These are phyloP conservation scores for Rapana venosa DNA, from an alignment of 2,888 invertebrate species.

Conservation along the genomic window DNA sequence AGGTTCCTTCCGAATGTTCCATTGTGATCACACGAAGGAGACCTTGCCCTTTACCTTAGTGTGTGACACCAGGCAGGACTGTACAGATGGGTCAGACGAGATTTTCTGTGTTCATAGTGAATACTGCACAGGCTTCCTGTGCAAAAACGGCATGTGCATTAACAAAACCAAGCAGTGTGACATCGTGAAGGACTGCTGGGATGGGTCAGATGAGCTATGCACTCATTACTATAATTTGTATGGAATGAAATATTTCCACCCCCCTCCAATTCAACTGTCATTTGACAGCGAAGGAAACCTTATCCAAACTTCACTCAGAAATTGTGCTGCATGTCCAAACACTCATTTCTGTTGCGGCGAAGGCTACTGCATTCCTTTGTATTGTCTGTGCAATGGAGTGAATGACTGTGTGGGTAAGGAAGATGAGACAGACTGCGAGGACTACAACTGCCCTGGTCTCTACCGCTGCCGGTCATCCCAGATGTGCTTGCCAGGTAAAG, in stretches of 20 bases:
- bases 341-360: constrained; percentile 44
- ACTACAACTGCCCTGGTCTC: constrained; percentile 41
- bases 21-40: not conserved
- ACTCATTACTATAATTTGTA: not conserved
- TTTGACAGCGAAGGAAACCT: constrained; percentile 27
- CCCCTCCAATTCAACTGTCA: constrained; percentile 28
- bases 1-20: not conserved
- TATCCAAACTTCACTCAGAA: not conserved
- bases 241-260: not conserved
- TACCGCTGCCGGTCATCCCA: constrained; percentile 45
- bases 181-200: constrained; percentile 35
- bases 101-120: constrained; percentile 57
- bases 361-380: constrained; percentile 45
- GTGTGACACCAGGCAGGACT: constrained; percentile 71
- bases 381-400: constrained; percentile 46
- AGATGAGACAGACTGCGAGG: constrained; percentile 43
- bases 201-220: constrained; percentile 43
- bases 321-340: constrained; percentile 30
- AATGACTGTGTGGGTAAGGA: constrained; percentile 38
- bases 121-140: constrained; percentile 36
- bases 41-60: constrained; percentile 34
- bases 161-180: constrained; percentile 18
- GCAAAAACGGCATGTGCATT: not conserved
- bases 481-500: constrained; percentile 43
- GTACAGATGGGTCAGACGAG: constrained; percentile 69